A percentile compares a stretch with the other conserved stretches of the same genome.
Conservation (phyloP, 2,797 vertebrate genomes). For the Lateolabrax maculatus region DNA sequence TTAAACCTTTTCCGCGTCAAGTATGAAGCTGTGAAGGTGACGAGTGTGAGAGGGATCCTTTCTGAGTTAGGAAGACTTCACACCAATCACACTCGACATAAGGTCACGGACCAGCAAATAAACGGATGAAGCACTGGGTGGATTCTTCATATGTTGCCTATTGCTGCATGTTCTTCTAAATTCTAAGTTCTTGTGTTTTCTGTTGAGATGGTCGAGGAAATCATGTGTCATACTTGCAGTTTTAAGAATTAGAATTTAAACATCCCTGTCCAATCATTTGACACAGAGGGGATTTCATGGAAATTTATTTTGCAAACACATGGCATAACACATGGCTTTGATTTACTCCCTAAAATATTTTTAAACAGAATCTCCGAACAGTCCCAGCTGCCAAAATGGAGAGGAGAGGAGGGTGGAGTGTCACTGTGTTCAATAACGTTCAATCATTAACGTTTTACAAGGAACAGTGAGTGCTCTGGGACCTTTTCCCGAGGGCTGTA, state of each 20-base stretch:
- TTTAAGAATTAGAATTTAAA: not conserved
- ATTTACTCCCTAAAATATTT: too few relatives aligned
- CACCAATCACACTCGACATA: constrained; percentile 5
- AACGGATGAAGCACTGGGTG: not conserved
- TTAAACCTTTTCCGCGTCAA: constrained; percentile 8
- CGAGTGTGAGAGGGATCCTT: not conserved
- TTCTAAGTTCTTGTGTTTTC: not conserved
- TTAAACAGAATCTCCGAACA: too few relatives aligned
- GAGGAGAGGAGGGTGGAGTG: too few relatives aligned
- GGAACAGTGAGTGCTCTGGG: too few relatives aligned
- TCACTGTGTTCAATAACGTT: too few relatives aligned
- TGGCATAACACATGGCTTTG: too few relatives aligned
- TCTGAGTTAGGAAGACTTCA: not conserved
- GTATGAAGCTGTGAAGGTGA: not conserved
- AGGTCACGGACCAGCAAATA: constrained; percentile 13
- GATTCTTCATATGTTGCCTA: not conserved
- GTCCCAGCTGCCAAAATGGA: too few relatives aligned
- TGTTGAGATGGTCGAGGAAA: not conserved
- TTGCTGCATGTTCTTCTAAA: too few relatives aligned
- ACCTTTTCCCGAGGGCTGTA: too few relatives aligned
- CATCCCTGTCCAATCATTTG: not conserved
- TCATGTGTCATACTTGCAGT: not conserved
- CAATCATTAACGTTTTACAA: too few relatives aligned
- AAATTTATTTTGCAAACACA: too few relatives aligned
- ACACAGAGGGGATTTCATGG: too few relatives aligned